These are phyloP conservation scores for Myocastor coypus DNA, from an alignment of 2,113 vertebrate species.

Conservation along the genomic window DNA sequence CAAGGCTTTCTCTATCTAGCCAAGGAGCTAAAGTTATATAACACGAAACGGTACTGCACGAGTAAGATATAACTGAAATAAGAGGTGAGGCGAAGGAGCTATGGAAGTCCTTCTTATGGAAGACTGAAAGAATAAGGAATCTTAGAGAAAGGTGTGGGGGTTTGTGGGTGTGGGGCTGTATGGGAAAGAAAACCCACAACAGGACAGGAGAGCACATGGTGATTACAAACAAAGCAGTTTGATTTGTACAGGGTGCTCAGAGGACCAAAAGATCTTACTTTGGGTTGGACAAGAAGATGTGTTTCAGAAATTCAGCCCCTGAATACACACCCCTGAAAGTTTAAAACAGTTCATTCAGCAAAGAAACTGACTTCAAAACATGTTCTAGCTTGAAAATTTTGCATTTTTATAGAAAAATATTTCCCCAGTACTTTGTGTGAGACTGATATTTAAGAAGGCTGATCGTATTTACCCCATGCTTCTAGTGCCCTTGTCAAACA, in stretches of 20 bases:
- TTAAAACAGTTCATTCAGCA: background rate
- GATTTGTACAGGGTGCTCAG: background rate
- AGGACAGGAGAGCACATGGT: background rate
- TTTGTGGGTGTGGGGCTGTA: background rate
- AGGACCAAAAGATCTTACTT: background rate
- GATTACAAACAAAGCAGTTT: background rate
- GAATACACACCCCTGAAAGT: background rate
- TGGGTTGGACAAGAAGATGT: background rate
- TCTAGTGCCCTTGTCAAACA: background rate
- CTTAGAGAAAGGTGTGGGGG: background rate
- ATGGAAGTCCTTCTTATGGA: background rate
- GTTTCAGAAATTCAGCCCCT: background rate
- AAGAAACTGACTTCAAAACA: background rate
- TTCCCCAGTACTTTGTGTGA: background rate
- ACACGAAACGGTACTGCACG: background rate
- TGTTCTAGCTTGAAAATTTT: constrained; percentile 3
- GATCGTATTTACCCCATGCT: background rate
- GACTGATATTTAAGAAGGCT: background rate
- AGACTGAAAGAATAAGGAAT: background rate
- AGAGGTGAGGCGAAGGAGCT: background rate
- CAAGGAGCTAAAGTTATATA: background rate
- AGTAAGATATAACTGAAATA: background rate
- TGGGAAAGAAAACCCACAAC: background rate
- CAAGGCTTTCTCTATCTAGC: background rate
- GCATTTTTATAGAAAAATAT: background rate